phyloP scores from a whole-genome alignment of 1,140 invertebrate genomes.

The Cecropterus lyciades region DNA sequence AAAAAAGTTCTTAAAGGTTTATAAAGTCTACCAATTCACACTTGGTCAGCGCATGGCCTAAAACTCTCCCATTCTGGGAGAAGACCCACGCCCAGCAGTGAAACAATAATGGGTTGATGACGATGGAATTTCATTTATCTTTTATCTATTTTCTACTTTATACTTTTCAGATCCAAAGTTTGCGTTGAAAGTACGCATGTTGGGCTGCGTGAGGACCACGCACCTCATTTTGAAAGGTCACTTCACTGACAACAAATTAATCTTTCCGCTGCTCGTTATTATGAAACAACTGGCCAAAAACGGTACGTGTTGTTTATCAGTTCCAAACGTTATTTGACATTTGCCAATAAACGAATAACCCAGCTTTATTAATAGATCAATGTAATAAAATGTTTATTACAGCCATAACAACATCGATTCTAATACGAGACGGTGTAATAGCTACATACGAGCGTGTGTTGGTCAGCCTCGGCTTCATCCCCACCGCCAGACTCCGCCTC shows the following conservation, averaged over 20 bases:
- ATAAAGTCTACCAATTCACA: too few species aligned
- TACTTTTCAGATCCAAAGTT: constrained; percentile 87
- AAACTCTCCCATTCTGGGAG: too few species aligned
- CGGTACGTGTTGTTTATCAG: constrained; percentile 75
- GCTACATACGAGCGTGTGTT: constrained; percentile 87
- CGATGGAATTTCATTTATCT: too few species aligned
- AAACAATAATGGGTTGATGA: too few species aligned
- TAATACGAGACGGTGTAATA: constrained; percentile 87
- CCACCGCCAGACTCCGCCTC: constrained; percentile 86
- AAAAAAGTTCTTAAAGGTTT: too few species aligned
- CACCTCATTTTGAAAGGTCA: constrained; percentile 86
- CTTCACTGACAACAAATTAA: constrained; percentile 85
- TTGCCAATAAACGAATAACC: constrained; percentile 26
- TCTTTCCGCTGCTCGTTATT: constrained; percentile 86
- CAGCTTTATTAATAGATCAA: constrained; percentile 30
- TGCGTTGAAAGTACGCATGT: constrained; percentile 85
- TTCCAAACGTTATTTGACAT: constrained; percentile 19
- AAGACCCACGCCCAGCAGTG: too few species aligned
- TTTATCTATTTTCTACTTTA: constrained; percentile 1
- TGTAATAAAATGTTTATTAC: constrained; percentile 47
- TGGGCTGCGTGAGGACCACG: constrained; percentile 86
- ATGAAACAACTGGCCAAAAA: constrained; percentile 87
- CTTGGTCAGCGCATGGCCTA: too few species aligned
- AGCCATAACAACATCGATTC: constrained; percentile 86
- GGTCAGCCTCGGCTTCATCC: constrained; percentile 85